Evolutionary conservation across 1,140 invertebrate genomes (phyloP), one percentile per base, ranked within the genome.

Genomic region (Panagrolaimus sp.): DNA sequence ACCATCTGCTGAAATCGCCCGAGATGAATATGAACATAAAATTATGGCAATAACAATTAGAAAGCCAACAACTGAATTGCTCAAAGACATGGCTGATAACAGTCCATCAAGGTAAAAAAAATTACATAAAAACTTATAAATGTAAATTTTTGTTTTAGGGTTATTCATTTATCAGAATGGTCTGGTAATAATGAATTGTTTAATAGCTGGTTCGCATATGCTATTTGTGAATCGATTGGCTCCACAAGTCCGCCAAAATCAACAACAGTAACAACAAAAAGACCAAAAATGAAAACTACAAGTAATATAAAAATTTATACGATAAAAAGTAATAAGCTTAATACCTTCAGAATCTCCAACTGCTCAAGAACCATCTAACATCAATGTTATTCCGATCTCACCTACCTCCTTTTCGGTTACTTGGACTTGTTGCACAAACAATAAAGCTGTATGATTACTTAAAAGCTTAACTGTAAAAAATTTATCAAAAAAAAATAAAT

Each of bases 351-450:
- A 46, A 24, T 55, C 28, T 17, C 43, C 47, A 32, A 26, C 45
- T 8, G 64, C 52, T 43, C 45, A 43, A 6, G 72, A 81, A 63
- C 77, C 78, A 12, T 67, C 74, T 14, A 76, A 81, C 66, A 69
- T 80, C 43, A 71, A 74, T 52, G 38, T 80, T n/a, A 71, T 70
- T 28, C 71, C 78, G 28, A n/a, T 79, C 26, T 73, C 71, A 10
- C 73, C 78, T n/a, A 72, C 65, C 15, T 81, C 78, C 0, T 63
- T 80, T 21, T 66, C 69, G 15, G 78, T 80, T 26, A 73, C 73
- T 7, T 80, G 78, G 78, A 81, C 74, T 12, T 80, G 78, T 55
- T 80, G 78, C 55, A 79, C 77, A 9, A 79, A 78, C 58, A 76
- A 72, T 67, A 77, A 78, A 72, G 72, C 71, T 43, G 71, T 72